A percentile compares a stretch with the other conserved stretches of the same genome.
Evolutionary conservation across 1,140 invertebrate genomes (phyloP).

Genomic region (Eueides isabella): DNA sequence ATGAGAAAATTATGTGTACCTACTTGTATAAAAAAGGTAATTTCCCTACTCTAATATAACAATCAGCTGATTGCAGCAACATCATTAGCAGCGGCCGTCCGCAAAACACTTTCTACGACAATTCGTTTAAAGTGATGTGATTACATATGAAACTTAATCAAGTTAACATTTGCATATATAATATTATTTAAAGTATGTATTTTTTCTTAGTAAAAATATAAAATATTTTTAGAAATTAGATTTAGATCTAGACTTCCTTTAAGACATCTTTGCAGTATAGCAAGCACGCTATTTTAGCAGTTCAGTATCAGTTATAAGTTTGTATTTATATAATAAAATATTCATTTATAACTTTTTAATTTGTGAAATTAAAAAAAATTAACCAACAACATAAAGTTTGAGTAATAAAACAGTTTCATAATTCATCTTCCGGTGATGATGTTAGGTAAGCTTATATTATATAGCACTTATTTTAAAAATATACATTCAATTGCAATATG

Average conservation of each 20-base stretch:
- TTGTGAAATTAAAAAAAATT: not conserved
- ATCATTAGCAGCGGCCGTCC: slow-evolving; percentile 27
- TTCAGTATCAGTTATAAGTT: too few relatives aligned
- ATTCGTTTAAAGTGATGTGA: slow-evolving; percentile 15
- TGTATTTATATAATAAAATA: not conserved
- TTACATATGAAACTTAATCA: not conserved
- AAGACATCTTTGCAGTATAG: too few relatives aligned
- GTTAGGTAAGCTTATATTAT: slow-evolving; percentile 12
- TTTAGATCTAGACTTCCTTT: too few relatives aligned
- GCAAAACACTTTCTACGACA: slow-evolving; percentile 32
- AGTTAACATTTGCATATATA: not conserved
- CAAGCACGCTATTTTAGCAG: too few relatives aligned
- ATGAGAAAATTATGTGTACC: not conserved
- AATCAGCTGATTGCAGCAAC: slow-evolving; percentile 30
- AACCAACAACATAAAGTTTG: not conserved
- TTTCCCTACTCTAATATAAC: slow-evolving; percentile 28
- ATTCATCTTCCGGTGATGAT: slow-evolving; percentile 5
- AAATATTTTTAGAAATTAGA: too few relatives aligned
- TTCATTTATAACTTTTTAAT: too few relatives aligned
- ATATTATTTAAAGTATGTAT: too few relatives aligned
- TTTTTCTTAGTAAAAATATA: too few relatives aligned
- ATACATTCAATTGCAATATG: not conserved
- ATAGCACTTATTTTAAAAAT: not conserved
- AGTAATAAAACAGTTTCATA: slow-evolving; percentile 5
- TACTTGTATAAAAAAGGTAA: not conserved